These are phyloP conservation scores for Lordiphosa clarofinis DNA, from an alignment of 1,140 invertebrate species.

Conservation along the genomic window DNA sequence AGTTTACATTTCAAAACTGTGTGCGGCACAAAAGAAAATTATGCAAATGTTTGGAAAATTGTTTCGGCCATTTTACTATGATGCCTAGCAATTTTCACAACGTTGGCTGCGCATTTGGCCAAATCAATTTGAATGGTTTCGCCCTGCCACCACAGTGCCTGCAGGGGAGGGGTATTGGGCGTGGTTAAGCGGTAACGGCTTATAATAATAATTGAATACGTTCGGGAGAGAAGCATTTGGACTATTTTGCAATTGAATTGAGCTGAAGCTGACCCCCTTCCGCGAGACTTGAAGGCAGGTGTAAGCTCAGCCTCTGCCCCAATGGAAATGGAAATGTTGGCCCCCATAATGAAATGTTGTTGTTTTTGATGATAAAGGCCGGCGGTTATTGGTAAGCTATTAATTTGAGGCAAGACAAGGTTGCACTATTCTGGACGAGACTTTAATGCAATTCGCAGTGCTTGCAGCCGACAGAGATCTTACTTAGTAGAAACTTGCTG, in stretches of 20 bases:
- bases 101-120: constrained; percentile 48
- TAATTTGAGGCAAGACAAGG: too few relatives aligned
- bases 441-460: too few relatives aligned
- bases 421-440: too few relatives aligned
- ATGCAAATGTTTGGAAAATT: constrained; percentile 72
- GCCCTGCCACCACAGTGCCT: constrained; percentile 9
- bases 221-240: constrained; percentile 11
- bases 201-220: constrained; percentile 77
- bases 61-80: constrained; percentile 40
- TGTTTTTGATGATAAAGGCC: too few relatives aligned
- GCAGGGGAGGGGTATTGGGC: constrained; percentile 15
- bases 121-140: constrained; percentile 63
- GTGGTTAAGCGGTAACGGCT: constrained; percentile 36
- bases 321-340: too few relatives aligned
- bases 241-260: too few relatives aligned
- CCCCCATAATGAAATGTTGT: too few relatives aligned
- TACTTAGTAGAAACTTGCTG: too few relatives aligned
- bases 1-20: constrained; percentile 35
- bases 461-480: too few relatives aligned
- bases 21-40: constrained; percentile 58
- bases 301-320: constrained; percentile 2
- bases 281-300: background rate
- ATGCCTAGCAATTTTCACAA: constrained; percentile 48
- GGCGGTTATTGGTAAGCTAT: too few relatives aligned
- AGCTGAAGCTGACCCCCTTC: too few relatives aligned